Percentiles rank a stretch among this genome's conserved stretches.
Evolutionary conservation across 1,140 invertebrate genomes (phyloP).

Genomic region (Ericerus pela): DNA sequence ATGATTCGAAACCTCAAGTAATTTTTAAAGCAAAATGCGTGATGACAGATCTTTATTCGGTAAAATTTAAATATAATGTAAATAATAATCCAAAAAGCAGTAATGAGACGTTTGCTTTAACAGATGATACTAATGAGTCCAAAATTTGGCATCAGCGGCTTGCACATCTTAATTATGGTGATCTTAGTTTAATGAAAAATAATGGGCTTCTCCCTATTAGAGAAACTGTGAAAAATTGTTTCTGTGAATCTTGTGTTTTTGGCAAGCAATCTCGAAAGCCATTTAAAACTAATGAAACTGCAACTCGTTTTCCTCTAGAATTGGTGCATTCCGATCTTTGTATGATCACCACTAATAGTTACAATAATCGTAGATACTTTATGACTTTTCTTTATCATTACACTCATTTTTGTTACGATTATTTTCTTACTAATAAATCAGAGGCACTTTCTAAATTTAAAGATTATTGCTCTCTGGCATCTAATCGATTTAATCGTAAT

Average conservation of each 20-base stretch:
- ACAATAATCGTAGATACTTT: slow-evolving; percentile 24
- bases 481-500: background rate
- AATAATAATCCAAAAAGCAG: too few relatives aligned
- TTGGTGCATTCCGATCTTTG: slow-evolving; percentile 29
- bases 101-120: too few relatives aligned
- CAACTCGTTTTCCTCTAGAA: slow-evolving; percentile 18
- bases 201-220: too few relatives aligned
- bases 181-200: too few relatives aligned
- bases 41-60: too few relatives aligned
- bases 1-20: too few relatives aligned
- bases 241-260: background rate
- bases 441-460: slow-evolving; percentile 24
- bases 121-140: too few relatives aligned
- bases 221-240: too few relatives aligned
- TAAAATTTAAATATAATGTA: too few relatives aligned
- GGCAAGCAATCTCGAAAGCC: background rate
- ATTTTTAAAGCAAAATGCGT: too few relatives aligned
- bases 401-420: slow-evolving; percentile 22
- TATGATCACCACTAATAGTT: slow-evolving; percentile 26
- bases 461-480: slow-evolving; percentile 14
- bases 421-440: slow-evolving; percentile 28
- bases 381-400: slow-evolving; percentile 24
- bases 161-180: too few relatives aligned
- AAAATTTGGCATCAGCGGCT: too few relatives aligned
- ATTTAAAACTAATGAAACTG: background rate